Base-by-base conservation (phyloP, 2,888 invertebrate genomes). In the Sesia bembeciformis region DNA sequence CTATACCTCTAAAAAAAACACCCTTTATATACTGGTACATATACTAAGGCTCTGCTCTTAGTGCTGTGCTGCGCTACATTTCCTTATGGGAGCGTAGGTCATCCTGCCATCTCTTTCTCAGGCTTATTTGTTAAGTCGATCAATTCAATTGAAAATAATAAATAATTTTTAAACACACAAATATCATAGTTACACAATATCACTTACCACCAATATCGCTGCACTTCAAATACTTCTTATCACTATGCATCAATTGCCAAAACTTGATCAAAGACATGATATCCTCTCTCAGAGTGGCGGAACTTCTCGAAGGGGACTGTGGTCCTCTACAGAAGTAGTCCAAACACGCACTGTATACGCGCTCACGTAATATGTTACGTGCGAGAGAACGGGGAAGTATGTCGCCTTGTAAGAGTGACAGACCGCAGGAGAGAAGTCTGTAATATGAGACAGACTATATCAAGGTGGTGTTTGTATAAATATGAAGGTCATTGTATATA, bases 171-270 rank as follows among this genome's bases (percentile, higher is more conserved):
- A 23, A 23, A 23, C 2, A 23, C 5, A 23, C n/a, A 23, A 23
- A 23, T 23, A 23, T 23, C 23, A 23, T 39, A 68, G 2, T 23
- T 23, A 23, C 23, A 23, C 23, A 23, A 23, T 23, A 23, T 23
- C 23, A 23, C 80, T 81, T 65, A 91, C 95, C 94, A 8, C 95
- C 95, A 60, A 97, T 94, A 70, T 95, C 95, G 57, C 94, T 95
- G 53, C 93, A 93, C 80, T 95, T 94, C 66, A 97, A 85, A 78
- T 97, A 97, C 76, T 97, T 97, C 85, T 97, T 97, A 72, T 97
- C 97, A 2, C 96, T 95, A 74, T 98, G 97, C 93, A 99, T 95
- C 4, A 95, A 93, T 75, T 98, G 96, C 98, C 99, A 99, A 87
- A 99, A 99, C 67, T 95, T 94, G 56, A 98, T 92, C 54, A 99